Base-by-base conservation (phyloP, 1,140 invertebrate genomes). In the Homalodisca vitripennis region DNA sequence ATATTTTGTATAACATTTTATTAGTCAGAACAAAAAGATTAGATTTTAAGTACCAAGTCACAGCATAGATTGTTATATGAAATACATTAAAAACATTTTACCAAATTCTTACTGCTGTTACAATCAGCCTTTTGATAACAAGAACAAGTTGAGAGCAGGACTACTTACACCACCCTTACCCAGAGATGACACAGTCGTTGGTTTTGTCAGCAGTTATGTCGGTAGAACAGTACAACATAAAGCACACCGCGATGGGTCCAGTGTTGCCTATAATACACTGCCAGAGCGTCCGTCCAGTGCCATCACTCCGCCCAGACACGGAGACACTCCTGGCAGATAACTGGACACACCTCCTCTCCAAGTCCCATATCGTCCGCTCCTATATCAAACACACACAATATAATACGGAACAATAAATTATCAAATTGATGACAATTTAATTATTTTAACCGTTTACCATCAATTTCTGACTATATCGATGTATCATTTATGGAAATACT, bases 251-350 rank as follows among this genome's bases (percentile, higher is more conserved):
- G 31, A 27, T 64, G 41, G 3, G 71, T 70, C 87, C 90, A 93
- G 69, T 87, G 85, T 13, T 85, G 85, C 92, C 92, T n/a, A 95
- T 17, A 94, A 66, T n/a, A 86, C 85, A 51, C 84, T 79, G 1
- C 92, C 92, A 64, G 84, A 87, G 53, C 75, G 78, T 1, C 92
- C 92, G 79, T 94, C 86, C 12, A 95, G 73, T 2, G 91, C 91
- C 66, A 93, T 77, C 22, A 93, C 81, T 20, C 92, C 92, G 6
- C 92, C 92, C 68, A 88, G 83, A 78, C 92, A 94, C 1, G 88
- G 87, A 24, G 78, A 78, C 66, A 82, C 81, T 10, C 85, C 83
- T 48, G 81, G 79, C 76, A 91, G 87, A 73, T 91, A 90, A 29
- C 89, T 81, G 84, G 81, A 79, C 90, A 92, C 55, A 88, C 79